Evolutionary conservation across 2,888 invertebrate species (phyloP).

Genomic region (Acanthoscelides obtectus): DNA sequence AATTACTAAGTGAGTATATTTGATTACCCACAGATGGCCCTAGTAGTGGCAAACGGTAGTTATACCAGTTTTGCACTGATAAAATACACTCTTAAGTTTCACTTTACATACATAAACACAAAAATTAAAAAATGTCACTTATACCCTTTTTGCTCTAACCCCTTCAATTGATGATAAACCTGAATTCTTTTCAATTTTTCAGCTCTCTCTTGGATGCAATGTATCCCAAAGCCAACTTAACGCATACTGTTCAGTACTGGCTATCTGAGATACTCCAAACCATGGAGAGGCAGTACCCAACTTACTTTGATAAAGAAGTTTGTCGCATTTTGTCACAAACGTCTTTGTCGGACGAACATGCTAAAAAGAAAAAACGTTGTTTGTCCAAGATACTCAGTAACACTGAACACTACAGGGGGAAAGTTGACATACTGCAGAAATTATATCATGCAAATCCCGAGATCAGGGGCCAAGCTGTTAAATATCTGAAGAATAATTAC

Average conservation of each 20-base stretch:
- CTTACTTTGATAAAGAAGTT: constrained; percentile 64
- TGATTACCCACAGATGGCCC: too few relatives aligned
- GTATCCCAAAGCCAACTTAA: constrained; percentile 23
- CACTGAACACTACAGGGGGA: constrained; percentile 26
- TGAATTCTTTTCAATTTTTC: constrained; percentile 22
- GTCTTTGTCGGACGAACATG: constrained; percentile 17
- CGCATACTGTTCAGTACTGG: constrained; percentile 32
- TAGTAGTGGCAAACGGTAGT: too few relatives aligned
- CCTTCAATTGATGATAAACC: too few relatives aligned
- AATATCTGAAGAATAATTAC: constrained; percentile 57
- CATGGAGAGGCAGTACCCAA: constrained; percentile 68
- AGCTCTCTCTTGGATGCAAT: constrained; percentile 36
- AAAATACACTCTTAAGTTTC: too few relatives aligned
- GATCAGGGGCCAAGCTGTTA: constrained; percentile 63
- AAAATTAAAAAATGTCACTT: too few relatives aligned
- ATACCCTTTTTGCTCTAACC: too few relatives aligned
- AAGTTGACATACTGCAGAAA: constrained; percentile 57
- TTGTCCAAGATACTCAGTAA: constrained; percentile 35
- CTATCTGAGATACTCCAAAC: constrained; percentile 50
- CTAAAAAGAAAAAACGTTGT: constrained; percentile 22
- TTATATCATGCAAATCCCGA: constrained; percentile 66
- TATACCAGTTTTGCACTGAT: too few relatives aligned
- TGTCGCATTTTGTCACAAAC: constrained; percentile 51
- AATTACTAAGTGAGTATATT: too few relatives aligned
- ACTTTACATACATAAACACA: too few relatives aligned